Evolutionary conservation across 2,888 invertebrate species (phyloP).

Genomic region (Hesperia comma): DNA sequence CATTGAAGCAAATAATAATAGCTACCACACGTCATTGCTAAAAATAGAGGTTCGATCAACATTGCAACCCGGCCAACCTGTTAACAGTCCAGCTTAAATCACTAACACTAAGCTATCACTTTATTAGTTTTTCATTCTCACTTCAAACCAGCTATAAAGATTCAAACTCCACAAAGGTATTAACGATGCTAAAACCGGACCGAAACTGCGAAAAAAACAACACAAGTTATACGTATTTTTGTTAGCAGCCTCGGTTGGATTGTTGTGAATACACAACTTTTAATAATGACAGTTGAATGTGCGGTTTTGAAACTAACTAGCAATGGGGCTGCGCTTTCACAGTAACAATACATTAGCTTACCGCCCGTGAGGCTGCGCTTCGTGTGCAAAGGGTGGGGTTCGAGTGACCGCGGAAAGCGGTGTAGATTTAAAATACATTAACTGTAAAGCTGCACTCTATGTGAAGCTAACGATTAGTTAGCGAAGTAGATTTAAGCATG

Average conservation of each 20-base stretch:
- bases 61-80: no score
- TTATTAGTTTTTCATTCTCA: no score
- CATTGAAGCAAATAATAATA: no score
- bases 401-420: background rate
- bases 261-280: conserved; percentile 7
- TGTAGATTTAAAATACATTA: no score
- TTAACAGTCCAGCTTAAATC: no score
- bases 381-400: background rate
- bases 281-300: conserved; percentile 7
- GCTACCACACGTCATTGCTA: no score
- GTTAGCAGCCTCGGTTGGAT: background rate
- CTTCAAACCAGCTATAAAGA: no score
- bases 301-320: conserved; percentile 8
- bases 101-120: no score
- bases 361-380: background rate
- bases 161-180: background rate
- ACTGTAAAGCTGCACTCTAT: no score
- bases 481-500: background rate
- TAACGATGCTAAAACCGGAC: background rate
- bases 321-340: background rate
- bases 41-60: no score
- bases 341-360: conserved; percentile 5
- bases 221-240: background rate
- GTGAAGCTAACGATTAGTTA: background rate
- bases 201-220: background rate